Conservation (phyloP, 1,140 invertebrate genomes). For the Sipha flava region DNA sequence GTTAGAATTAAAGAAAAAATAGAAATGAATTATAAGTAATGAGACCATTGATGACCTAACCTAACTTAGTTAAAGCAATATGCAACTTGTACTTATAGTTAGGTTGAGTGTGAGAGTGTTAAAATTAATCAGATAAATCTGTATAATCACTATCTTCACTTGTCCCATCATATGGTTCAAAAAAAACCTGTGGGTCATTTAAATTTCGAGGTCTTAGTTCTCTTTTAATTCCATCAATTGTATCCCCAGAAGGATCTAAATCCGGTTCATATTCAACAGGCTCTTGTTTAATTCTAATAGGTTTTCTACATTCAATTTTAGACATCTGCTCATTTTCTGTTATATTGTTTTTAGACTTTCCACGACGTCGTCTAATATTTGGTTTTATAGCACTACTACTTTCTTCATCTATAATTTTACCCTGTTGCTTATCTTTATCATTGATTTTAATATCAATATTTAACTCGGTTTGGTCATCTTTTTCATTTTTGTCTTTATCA, state of each 20-base stretch:
- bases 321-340: background rate
- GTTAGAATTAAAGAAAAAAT: too few relatives aligned
- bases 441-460: background rate
- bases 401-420: background rate
- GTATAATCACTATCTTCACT: slow-evolving; percentile 4
- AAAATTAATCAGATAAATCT: background rate
- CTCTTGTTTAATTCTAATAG: background rate
- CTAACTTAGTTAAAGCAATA: too few relatives aligned
- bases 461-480: background rate
- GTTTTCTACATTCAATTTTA: background rate
- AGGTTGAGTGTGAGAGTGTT: too few relatives aligned
- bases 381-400: background rate
- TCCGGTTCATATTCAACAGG: background rate
- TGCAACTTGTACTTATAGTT: too few relatives aligned
- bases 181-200: background rate
- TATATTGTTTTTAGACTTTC: background rate
- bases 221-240: background rate
- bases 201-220: background rate
- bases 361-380: background rate
- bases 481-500: background rate
- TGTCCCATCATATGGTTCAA: slow-evolving; percentile 16
- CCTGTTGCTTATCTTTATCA: too few relatives aligned
- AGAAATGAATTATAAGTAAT: too few relatives aligned
- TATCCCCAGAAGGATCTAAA: background rate
- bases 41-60: too few relatives aligned